These are phyloP conservation scores for Cyanoderma ruficeps DNA, from an alignment of 2,113 vertebrate genomes.

Conservation along the genomic window DNA sequence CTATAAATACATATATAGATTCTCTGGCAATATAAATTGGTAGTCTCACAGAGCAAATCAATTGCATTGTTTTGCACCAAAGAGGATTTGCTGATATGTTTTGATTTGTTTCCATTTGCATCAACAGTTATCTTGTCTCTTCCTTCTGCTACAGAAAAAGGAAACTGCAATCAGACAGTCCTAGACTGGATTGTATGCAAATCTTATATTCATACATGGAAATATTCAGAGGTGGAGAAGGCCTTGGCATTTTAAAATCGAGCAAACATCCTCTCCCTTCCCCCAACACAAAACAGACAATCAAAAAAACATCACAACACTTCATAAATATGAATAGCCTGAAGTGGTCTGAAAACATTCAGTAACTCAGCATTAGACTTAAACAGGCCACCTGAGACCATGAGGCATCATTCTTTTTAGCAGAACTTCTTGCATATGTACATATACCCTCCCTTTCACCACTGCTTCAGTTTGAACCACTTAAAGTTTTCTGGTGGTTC, in stretches of 20 bases:
- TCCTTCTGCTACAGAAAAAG: neutral
- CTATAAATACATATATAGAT: neutral
- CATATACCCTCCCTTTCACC: neutral
- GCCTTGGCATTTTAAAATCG: neutral
- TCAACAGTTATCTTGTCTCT: neutral
- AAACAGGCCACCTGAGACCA: neutral
- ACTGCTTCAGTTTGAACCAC: neutral
- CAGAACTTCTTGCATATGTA: neutral
- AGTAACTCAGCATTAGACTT: neutral
- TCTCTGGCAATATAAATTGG: neutral
- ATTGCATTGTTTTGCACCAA: neutral
- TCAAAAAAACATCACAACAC: rapidly evolving
- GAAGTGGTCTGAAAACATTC: neutral
- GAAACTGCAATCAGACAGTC: neutral
- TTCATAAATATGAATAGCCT: neutral
- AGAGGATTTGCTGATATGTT: neutral
- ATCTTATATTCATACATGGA: neutral
- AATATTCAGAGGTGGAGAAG: neutral
- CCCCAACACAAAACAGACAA: neutral
- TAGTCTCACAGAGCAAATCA: neutral
- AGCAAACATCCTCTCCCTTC: neutral
- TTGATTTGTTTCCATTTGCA: neutral
- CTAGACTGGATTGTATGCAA: neutral
- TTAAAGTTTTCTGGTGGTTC: neutral
- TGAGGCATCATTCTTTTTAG: neutral